These are phyloP conservation scores for Pseudomyrmex concolor DNA, from an alignment of 1,140 invertebrate genomes.

Conservation along the genomic window DNA sequence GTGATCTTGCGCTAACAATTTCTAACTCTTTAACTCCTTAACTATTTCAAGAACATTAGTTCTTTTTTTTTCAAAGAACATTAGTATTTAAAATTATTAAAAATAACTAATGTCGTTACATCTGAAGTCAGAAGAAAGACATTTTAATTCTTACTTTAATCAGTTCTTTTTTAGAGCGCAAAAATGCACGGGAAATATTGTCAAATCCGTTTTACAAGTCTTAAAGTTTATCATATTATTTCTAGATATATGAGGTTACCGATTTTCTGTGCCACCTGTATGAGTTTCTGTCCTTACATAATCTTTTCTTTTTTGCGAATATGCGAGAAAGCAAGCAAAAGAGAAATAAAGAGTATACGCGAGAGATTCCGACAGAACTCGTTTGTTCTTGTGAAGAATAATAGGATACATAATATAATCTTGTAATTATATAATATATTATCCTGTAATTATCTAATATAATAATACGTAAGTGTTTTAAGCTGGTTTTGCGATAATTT, in stretches of 20 bases:
- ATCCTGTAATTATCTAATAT: conserved; percentile 11
- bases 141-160: conserved; percentile 11
- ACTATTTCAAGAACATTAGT: not conserved
- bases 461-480: conserved; percentile 40
- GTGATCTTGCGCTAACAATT: conserved; percentile 9
- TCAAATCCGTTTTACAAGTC: conserved; percentile 22
- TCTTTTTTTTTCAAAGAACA: too few relatives aligned
- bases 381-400: conserved; percentile 48
- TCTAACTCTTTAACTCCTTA: not conserved
- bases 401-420: conserved; percentile 49
- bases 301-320: conserved; percentile 20
- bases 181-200: not conserved
- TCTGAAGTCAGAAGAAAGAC: not conserved
- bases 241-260: conserved; percentile 70
- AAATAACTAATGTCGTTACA: not conserved
- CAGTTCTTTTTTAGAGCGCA: not conserved
- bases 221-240: conserved; percentile 52
- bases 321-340: conserved; percentile 12
- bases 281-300: conserved; percentile 63
- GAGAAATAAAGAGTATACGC: not conserved
- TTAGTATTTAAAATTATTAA: not conserved
- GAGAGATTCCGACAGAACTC: conserved; percentile 47
- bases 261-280: conserved; percentile 77
- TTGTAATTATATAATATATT: conserved; percentile 39
- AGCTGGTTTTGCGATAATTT: conserved; percentile 40